Percentiles rank a stretch among this genome's conserved stretches.
Conservation (phyloP, 2,888 invertebrate species). For the Helobdella robusta region DNA sequence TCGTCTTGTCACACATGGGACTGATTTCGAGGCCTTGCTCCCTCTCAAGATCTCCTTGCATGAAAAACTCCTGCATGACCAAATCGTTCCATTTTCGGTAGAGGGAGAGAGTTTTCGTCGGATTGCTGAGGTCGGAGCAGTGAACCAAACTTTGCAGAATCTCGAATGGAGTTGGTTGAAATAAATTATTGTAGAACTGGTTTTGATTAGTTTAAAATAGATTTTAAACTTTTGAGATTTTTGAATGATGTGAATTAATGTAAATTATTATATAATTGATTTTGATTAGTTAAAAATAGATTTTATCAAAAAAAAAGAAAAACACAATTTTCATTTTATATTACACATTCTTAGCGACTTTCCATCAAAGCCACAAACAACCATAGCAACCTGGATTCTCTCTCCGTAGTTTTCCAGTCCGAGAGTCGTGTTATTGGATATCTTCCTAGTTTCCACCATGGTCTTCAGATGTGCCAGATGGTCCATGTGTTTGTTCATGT, state of each 20-base stretch:
- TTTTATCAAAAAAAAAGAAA: too few relatives aligned
- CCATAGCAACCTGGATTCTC: conserved; percentile 83
- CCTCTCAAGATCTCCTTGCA: conserved; percentile 89
- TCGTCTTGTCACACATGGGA: conserved; percentile 96
- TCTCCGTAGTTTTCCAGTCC: conserved; percentile 92
- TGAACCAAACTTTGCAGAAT: conserved; percentile 98
- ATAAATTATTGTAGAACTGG: neutral
- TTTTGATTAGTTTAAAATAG: too few relatives aligned
- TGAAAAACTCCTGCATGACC: conserved; percentile 97
- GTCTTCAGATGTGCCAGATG: conserved; percentile 95
- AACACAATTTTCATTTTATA: too few relatives aligned
- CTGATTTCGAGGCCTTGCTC: conserved; percentile 92
- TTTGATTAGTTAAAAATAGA: neutral
- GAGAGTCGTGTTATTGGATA: conserved; percentile 78
- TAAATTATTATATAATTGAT: too few relatives aligned
- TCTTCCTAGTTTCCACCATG: conserved; percentile 94
- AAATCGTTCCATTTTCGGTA: conserved; percentile 88
- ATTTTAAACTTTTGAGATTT: too few relatives aligned
- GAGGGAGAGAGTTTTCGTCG: conserved; percentile 74
- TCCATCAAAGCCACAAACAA: too few relatives aligned
- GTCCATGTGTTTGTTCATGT: conserved; percentile 99
- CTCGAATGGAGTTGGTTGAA: conserved; percentile 49
- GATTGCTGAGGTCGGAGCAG: conserved; percentile 92
- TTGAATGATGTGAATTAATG: too few relatives aligned
- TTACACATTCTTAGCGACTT: too few relatives aligned